Evolutionary conservation across 2,888 invertebrate species (phyloP).

Genomic region (Acanthosoma haemorrhoidale): DNA sequence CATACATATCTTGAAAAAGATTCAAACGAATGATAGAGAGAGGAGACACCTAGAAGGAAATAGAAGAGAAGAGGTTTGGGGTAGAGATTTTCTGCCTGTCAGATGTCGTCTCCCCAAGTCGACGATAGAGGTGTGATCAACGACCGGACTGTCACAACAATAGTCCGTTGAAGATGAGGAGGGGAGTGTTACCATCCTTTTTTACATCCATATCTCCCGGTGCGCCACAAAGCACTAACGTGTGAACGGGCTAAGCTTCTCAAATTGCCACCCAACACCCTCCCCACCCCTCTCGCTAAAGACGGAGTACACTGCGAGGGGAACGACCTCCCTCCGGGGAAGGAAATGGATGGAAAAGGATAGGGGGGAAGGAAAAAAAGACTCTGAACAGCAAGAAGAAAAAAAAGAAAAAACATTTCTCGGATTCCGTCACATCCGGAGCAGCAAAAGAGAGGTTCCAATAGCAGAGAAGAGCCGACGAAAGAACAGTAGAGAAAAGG

Average conservation of each 20-base stretch:
- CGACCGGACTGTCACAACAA: slow-evolving; percentile 1
- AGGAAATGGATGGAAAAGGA: slow-evolving; percentile 10
- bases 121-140: neutral
- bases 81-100: too few relatives aligned
- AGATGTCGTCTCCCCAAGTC: neutral
- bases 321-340: neutral
- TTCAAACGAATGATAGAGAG: too few relatives aligned
- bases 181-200: too few relatives aligned
- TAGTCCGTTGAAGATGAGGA: too few relatives aligned
- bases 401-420: slow-evolving; percentile 17
- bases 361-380: neutral
- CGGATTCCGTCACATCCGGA: slow-evolving; percentile 28
- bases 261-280: neutral
- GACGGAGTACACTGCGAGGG: too few relatives aligned
- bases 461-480: neutral
- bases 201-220: slow-evolving; percentile 11
- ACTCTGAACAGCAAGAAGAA: neutral
- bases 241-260: slow-evolving; percentile 2
- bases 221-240: slow-evolving; percentile 2
- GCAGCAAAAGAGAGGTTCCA: neutral
- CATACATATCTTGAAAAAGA: too few relatives aligned
- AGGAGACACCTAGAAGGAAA: too few relatives aligned
- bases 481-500: neutral
- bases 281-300: too few relatives aligned
- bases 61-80: too few relatives aligned